Conservation (phyloP, 53 echinoderm and acorn worm species). For the Antedon mediterranea region DNA sequence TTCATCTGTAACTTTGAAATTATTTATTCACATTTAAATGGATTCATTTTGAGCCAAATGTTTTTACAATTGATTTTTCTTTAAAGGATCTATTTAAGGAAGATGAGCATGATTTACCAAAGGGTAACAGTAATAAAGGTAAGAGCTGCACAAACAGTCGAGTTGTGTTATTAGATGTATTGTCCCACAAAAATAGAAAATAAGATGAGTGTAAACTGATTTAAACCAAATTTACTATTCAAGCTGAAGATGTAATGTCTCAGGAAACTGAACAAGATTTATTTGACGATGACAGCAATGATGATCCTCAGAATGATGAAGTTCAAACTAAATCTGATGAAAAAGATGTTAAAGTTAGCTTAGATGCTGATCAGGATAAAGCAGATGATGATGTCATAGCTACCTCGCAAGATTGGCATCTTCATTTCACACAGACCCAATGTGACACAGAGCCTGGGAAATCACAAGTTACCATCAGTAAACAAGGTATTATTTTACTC, state of each 20-base stretch:
- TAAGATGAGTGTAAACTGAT: too few relatives aligned
- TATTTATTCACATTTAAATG: too few relatives aligned
- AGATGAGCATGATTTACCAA: too few relatives aligned
- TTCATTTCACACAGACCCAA: slow-evolving; percentile 47
- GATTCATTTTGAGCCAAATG: too few relatives aligned
- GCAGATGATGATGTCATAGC: neutral
- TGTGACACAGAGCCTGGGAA: slow-evolving; percentile 6
- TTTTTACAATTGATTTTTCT: too few relatives aligned
- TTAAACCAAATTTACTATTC: too few relatives aligned
- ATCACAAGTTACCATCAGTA: neutral
- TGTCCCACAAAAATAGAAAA: too few relatives aligned
- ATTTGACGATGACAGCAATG: neutral
- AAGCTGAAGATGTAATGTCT: neutral
- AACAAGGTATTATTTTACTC: neutral
- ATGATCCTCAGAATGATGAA: neutral
- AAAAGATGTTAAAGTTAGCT: neutral
- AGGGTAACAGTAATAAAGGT: too few relatives aligned
- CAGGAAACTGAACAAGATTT: neutral
- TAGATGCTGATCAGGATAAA: neutral
- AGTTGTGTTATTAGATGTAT: too few relatives aligned
- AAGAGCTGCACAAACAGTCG: too few relatives aligned
- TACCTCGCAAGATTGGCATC: slow-evolving; percentile 26
- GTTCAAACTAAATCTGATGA: neutral
- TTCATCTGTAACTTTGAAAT: too few relatives aligned
- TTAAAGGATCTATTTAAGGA: too few relatives aligned